A percentile compares a stretch with the other conserved stretches of the same genome.
phyloP scores from a whole-genome alignment of 2,888 invertebrate genomes.

The Formica aserva region DNA sequence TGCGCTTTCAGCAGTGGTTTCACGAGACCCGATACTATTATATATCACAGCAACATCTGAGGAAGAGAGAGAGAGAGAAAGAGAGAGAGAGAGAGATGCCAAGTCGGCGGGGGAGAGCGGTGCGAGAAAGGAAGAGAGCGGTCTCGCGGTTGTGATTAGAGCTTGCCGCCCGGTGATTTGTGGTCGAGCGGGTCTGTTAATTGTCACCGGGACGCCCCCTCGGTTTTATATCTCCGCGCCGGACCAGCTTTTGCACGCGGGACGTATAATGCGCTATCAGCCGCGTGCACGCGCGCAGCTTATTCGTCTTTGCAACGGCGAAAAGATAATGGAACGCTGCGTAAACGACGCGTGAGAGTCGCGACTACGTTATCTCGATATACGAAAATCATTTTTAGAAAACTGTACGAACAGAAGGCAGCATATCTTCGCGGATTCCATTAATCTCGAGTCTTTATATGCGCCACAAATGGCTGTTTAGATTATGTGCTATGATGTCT shows the following conservation, averaged over 20 bases:
- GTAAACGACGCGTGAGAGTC: slow-evolving; percentile 34
- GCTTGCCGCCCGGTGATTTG: slow-evolving; percentile 82
- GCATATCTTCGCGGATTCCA: background rate
- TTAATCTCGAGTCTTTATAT: slow-evolving; percentile 26
- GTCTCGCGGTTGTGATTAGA: slow-evolving; percentile 80
- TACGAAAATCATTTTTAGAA: slow-evolving; percentile 51
- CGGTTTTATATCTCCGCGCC: slow-evolving; percentile 74
- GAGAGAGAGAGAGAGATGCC: background rate
- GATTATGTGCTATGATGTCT: slow-evolving; percentile 31
- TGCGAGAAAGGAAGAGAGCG: slow-evolving; percentile 54
- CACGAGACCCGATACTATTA: slow-evolving; percentile 58
- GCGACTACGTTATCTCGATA: slow-evolving; percentile 31
- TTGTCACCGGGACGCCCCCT: slow-evolving; percentile 81
- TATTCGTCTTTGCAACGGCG: slow-evolving; percentile 51
- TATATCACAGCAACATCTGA: slow-evolving; percentile 25
- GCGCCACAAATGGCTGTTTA: background rate
- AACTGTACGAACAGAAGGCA: background rate
- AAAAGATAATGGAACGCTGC: background rate
- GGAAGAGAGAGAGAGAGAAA: slow-evolving; percentile 17
- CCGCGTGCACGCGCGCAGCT: slow-evolving; percentile 62
- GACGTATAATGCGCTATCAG: slow-evolving; percentile 69
- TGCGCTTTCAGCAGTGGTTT: slow-evolving; percentile 62
- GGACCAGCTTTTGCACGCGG: slow-evolving; percentile 64
- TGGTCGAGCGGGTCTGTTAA: slow-evolving; percentile 80
- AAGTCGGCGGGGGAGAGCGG: background rate